These are phyloP conservation scores for Kradibia gibbosae DNA, from an alignment of 1,140 invertebrate genomes.

Conservation along the genomic window DNA sequence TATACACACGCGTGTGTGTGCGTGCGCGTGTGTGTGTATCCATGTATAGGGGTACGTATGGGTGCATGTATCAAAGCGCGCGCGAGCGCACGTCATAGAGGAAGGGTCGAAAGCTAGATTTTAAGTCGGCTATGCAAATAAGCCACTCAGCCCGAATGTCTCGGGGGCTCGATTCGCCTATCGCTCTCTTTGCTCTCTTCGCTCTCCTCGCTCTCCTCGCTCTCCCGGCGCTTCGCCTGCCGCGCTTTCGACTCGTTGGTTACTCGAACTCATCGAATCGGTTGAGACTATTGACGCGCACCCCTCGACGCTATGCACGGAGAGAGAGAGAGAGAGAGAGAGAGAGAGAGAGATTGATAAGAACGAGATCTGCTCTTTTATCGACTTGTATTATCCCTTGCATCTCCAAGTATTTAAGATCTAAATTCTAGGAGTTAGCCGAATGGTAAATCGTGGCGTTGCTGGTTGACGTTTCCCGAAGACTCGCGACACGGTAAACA, in stretches of 20 bases:
- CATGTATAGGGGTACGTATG: no score
- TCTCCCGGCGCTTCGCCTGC: background rate
- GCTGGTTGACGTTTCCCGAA: no score
- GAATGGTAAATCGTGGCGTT: no score
- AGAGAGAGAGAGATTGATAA: background rate
- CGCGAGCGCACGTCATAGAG: constrained; percentile 7
- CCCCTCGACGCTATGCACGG: background rate
- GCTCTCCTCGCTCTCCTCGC: background rate
- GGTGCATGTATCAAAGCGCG: no score
- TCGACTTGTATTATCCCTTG: no score
- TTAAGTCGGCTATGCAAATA: constrained; percentile 48
- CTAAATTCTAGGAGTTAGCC: no score
- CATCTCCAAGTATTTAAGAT: no score
- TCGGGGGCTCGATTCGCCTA: constrained; percentile 46
- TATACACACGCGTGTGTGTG: background rate
- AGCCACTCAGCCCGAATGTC: constrained; percentile 50
- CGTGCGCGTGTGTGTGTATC: no score
- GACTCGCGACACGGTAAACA: no score
- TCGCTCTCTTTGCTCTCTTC: background rate
- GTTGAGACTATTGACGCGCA: constrained; percentile 28
- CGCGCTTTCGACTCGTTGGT: constrained; percentile 6
- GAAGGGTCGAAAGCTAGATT: constrained; percentile 33
- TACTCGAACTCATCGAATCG: constrained; percentile 22
- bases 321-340: background rate
- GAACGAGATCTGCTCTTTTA: no score